Evolutionary conservation across 2,888 invertebrate species (phyloP).

Genomic region (Tryphoninae sp.): DNA sequence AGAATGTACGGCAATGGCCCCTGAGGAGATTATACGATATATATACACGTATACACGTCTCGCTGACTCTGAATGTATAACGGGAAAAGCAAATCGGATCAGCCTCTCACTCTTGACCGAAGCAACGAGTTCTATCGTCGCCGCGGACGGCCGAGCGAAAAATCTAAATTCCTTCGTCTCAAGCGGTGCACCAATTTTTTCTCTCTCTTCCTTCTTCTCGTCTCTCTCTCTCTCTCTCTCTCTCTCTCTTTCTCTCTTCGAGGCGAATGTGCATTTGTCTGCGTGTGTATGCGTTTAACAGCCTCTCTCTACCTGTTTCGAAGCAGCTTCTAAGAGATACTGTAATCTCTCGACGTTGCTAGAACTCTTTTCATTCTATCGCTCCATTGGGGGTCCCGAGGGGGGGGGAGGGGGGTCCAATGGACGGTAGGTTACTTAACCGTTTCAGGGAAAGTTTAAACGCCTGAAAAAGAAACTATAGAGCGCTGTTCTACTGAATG

Average conservation of each 20-base stretch:
- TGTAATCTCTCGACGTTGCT: neutral
- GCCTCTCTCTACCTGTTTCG: neutral
- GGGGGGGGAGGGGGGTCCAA: no score
- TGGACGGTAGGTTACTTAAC: constrained; percentile 66
- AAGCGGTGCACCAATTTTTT: neutral
- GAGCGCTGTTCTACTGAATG: constrained; percentile 30
- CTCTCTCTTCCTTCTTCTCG: constrained; percentile 12
- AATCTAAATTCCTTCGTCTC: constrained; percentile 71
- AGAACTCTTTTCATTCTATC: constrained; percentile 18
- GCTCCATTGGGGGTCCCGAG: neutral
- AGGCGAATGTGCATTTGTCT: neutral
- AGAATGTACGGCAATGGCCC: constrained; percentile 35
- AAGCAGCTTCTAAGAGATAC: neutral
- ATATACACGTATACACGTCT: neutral
- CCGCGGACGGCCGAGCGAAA: constrained; percentile 64
- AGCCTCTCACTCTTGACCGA: constrained; percentile 76
- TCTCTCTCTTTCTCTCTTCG: constrained; percentile 26
- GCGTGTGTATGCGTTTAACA: neutral
- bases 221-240: constrained; percentile 40
- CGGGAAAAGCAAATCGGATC: constrained; percentile 79
- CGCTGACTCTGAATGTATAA: constrained; percentile 67
- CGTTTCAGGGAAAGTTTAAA: constrained; percentile 74
- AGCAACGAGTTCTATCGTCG: constrained; percentile 61
- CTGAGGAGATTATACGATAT: neutral
- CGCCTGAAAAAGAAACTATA: constrained; percentile 20